Percentiles rank a stretch among this genome's conserved stretches.
These are phyloP conservation scores for Dreissena rostriformis DNA, from an alignment of 1,140 invertebrate genomes.

Conservation along the genomic window DNA sequence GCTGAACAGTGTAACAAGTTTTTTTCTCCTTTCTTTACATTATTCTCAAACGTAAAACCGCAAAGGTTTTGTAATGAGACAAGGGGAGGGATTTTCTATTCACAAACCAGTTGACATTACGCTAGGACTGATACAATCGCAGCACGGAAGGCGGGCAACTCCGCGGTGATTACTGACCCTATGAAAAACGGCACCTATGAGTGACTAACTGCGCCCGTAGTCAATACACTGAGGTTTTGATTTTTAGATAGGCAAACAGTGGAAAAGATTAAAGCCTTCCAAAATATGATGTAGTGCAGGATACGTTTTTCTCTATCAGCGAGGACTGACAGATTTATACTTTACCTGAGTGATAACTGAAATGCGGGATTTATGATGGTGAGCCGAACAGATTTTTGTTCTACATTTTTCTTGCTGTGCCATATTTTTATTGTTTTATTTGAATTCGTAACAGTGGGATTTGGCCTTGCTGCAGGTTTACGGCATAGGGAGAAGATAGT, in stretches of 20 bases:
- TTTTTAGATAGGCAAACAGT: conserved; percentile 27
- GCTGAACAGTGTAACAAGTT: conserved; percentile 20
- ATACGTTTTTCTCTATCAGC: neutral
- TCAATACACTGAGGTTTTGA: conserved; percentile 25
- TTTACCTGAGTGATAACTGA: conserved; percentile 29
- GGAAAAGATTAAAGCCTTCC: conserved; percentile 35
- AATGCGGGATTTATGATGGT: conserved; percentile 9
- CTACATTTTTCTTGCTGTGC: neutral
- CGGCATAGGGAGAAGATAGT: neutral
- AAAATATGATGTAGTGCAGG: conserved; percentile 30
- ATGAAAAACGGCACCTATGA: conserved; percentile 50
- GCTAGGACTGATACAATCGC: conserved; percentile 53
- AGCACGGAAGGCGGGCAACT: conserved; percentile 40
- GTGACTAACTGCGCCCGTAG: conserved; percentile 49
- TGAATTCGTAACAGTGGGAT: neutral
- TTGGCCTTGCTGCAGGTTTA: conserved; percentile 1
- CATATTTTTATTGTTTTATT: conserved; percentile 2
- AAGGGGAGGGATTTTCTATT: conserved; percentile 51
- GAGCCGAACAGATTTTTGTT: neutral
- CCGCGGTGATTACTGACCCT: conserved; percentile 50
- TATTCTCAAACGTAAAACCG: neutral
- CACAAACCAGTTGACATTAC: conserved; percentile 55
- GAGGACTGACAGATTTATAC: conserved; percentile 38
- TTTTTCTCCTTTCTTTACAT: conserved; percentile 12
- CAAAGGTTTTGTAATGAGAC: conserved; percentile 44